phyloP scores from a whole-genome alignment of 2,797 vertebrate genomes.

The Eleutherodactylus coqui region DNA sequence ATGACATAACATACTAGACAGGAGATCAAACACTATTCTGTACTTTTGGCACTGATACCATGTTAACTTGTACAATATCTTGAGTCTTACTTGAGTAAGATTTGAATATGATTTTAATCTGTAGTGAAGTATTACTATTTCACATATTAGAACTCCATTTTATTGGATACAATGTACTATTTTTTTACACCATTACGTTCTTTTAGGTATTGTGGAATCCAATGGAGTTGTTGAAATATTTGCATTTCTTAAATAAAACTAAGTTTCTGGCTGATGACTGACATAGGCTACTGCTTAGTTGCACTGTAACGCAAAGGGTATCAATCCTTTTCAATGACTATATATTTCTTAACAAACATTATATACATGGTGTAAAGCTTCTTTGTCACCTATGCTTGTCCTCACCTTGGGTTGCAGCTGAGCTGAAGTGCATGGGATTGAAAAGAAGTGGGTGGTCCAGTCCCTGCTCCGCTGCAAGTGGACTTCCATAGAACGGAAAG shows the following conservation, averaged over 20 bases:
- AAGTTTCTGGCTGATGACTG: not conserved
- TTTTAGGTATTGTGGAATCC: not conserved
- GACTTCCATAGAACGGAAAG: conserved; percentile 57
- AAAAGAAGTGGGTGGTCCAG: conserved; percentile 36
- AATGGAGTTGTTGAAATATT: not conserved
- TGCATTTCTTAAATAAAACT: not conserved
- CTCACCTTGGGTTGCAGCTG: conserved; percentile 56
- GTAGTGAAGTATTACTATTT: not conserved
- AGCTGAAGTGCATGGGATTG: conserved; percentile 57
- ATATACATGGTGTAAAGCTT: not conserved
- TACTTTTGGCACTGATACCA: not conserved
- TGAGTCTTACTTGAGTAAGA: too few species aligned
- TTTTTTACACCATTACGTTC: not conserved
- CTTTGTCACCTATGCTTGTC: not conserved
- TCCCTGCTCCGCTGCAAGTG: conserved; percentile 48
- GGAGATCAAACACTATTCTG: not conserved
- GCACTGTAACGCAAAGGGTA: too few species aligned
- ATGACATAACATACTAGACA: not conserved
- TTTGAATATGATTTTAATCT: not conserved
- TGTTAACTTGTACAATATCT: not conserved
- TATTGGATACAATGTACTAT: not conserved
- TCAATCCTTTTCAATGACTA: too few species aligned
- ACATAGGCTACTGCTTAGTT: not conserved
- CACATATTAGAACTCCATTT: not conserved
- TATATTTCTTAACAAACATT: not conserved